Conservation (phyloP, 2,888 invertebrate genomes). For the Sympetrum striolatum region DNA sequence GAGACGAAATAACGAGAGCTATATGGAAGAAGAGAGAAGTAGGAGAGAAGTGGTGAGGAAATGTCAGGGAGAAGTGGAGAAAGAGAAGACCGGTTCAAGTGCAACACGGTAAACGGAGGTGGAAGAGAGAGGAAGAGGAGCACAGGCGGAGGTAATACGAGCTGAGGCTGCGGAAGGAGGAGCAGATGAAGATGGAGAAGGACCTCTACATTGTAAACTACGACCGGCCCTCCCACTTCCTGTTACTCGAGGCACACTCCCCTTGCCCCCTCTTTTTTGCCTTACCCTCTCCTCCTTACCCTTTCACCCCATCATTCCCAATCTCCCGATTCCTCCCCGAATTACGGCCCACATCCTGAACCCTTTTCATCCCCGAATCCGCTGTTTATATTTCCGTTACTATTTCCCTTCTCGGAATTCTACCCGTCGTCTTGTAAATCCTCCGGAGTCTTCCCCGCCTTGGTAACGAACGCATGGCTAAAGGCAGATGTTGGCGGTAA, state of each 20-base stretch:
- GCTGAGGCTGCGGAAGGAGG: not conserved
- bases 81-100: not conserved
- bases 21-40: not conserved
- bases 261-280: not conserved
- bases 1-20: not conserved
- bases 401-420: not conserved
- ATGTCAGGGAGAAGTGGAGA: not conserved
- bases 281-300: not conserved
- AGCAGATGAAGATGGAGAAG: not conserved
- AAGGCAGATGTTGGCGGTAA: not conserved
- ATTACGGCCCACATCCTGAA: slow-evolving; percentile 1
- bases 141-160: not conserved
- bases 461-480: not conserved
- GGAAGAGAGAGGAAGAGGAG: not conserved
- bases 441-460: not conserved
- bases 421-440: not conserved
- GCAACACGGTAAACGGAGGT: not conserved
- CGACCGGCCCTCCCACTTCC: slow-evolving; percentile 14
- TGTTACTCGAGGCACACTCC: not conserved
- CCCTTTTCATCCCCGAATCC: not conserved
- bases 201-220: not conserved
- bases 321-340: not conserved
- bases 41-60: not conserved
- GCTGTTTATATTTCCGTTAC: slow-evolving; percentile 1
- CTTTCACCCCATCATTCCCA: not conserved